Conservation (phyloP, 1,140 invertebrate species). For the Araneus ventricosus region DNA sequence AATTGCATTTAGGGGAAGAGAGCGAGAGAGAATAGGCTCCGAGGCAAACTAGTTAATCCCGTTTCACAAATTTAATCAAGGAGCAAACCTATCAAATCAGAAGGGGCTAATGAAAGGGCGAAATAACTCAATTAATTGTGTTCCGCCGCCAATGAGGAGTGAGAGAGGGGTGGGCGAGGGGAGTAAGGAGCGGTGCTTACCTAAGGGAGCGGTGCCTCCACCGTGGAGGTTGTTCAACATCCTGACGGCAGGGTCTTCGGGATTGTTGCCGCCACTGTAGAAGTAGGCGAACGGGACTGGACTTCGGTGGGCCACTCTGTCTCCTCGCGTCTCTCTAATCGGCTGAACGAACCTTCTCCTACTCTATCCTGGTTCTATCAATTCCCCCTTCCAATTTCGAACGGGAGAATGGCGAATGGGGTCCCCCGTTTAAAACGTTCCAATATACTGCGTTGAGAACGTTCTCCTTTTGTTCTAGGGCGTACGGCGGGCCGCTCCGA, state of each 20-base stretch:
- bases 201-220: slow-evolving; percentile 64
- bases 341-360: neutral
- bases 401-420: slow-evolving; percentile 11
- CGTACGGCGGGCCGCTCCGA: slow-evolving; percentile 57
- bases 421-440: slow-evolving; percentile 68
- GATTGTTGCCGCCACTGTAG: slow-evolving; percentile 48
- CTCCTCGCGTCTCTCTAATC: slow-evolving; percentile 20
- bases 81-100: slow-evolving; percentile 77
- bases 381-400: slow-evolving; percentile 41
- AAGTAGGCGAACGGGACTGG: slow-evolving; percentile 73
- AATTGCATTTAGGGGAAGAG: neutral
- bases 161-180: neutral
- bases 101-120: slow-evolving; percentile 75
- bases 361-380: neutral
- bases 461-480: slow-evolving; percentile 69
- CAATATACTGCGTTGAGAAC: slow-evolving; percentile 41
- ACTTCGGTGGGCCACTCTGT: slow-evolving; percentile 72
- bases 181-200: slow-evolving; percentile 48
- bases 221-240: slow-evolving; percentile 76
- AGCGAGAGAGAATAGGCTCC: slow-evolving; percentile 8
- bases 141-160: slow-evolving; percentile 67
- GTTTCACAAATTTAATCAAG: slow-evolving; percentile 77
- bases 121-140: slow-evolving; percentile 77
- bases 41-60: slow-evolving; percentile 76
- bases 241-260: slow-evolving; percentile 43